Base-by-base conservation (phyloP, 2,888 invertebrate species). In the Leptopilina drosophilae region DNA sequence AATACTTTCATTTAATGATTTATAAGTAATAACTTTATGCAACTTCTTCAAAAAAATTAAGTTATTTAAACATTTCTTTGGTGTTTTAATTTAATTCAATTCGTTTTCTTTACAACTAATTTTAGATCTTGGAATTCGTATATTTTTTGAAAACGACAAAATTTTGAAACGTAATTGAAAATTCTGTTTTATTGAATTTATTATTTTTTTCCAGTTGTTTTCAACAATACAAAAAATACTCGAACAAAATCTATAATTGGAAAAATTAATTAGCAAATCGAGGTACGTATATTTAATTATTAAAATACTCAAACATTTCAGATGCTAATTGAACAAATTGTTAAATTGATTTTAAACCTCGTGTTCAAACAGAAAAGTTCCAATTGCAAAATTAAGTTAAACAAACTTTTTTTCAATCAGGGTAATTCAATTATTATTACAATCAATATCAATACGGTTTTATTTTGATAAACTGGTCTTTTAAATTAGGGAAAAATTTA, bases 251-350 rank as follows among this genome's bases (percentile, higher is more conserved):
- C 53, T 66, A 49, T 40, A 59, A 14, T 65, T 15, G 56, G 11
- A 64, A 66, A 80, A 78, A 49, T 69, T 26, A 40, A 77, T 64
- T 8, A 40, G 56, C 73, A 53, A 73, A 73, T 59, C 33, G 69
- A 49, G 11, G 53, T 20, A 69, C 46, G 53, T 56, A 2, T 33
- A 53, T 26, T 56, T 5, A 77, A 77, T 79, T 26, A 53, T 82
- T 82, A 79, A 82, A 80, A 82, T 80, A 77, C 33, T 11, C 64
- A 33, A 66, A 77, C 78, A 80, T 40, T 20, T 49, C 14, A 4
- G 53, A 69, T 56, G 53, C 33, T 73, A 56, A 73, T 73, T 73
- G 73, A 56, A 33, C 12, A 56, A 73, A 73, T 40, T 73, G 26
- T n/a, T 33, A 56, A 49, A 49, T 56, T 26, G 2, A 14, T 69